Percentiles rank a stretch among this genome's conserved stretches.
phyloP scores from a whole-genome alignment of 2,113 vertebrate genomes.

The Acanthochromis polyacanthus region DNA sequence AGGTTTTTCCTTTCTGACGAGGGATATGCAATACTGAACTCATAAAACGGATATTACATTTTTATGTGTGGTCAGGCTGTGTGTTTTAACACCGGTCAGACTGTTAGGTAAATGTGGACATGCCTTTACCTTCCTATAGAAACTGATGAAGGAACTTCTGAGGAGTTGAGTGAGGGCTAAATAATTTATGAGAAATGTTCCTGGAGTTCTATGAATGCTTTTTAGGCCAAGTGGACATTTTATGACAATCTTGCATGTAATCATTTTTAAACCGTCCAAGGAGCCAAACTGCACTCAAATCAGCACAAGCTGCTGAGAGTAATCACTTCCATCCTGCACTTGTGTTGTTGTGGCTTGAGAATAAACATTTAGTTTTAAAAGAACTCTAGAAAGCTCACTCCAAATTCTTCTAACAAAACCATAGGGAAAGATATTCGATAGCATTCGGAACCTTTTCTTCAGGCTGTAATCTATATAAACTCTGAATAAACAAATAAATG shows the following conservation, averaged over 20 bases:
- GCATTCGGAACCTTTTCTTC: too few relatives aligned
- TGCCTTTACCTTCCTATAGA: constrained; percentile 28
- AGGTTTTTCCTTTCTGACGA: too few relatives aligned
- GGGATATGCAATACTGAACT: neutral
- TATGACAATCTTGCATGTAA: constrained; percentile 30
- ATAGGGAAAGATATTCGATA: neutral
- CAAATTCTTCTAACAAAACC: neutral
- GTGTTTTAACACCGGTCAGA: constrained; percentile 39
- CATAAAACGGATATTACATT: constrained; percentile 3
- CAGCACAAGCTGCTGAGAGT: neutral
- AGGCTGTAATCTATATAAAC: too few relatives aligned
- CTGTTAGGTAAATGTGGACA: constrained; percentile 6
- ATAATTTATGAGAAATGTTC: constrained; percentile 45
- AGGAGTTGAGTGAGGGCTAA: constrained; percentile 18
- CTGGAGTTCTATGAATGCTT: neutral
- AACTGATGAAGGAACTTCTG: constrained; percentile 14
- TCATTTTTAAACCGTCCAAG: constrained; percentile 5
- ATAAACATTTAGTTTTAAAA: neutral
- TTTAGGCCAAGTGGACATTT: constrained; percentile 43
- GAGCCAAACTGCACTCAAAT: constrained; percentile 15
- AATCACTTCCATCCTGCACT: neutral
- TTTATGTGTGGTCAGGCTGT: constrained; percentile 7
- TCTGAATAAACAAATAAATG: too few relatives aligned
- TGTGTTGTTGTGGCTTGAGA: too few relatives aligned
- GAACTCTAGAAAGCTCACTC: too few relatives aligned